Base-by-base conservation (phyloP, 35 echinoderm and acorn worm species). In the Heliocidaris erythrogramma region DNA sequence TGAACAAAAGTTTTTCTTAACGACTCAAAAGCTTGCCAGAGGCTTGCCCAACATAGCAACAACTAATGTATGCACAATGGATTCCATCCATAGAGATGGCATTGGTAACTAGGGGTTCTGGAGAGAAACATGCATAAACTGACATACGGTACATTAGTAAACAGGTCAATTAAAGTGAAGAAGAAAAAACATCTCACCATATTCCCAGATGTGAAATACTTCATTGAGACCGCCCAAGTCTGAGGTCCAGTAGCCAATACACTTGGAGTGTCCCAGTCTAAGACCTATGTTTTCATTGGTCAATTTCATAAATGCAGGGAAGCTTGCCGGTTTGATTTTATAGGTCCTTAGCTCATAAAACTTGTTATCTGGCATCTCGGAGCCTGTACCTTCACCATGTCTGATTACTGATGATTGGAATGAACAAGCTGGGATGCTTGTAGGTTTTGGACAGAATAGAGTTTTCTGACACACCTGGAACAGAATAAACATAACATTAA, bases 141-240 rank as follows among this genome's bases (percentile, higher is more conserved):
- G n/a, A n/a, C n/a, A n/a, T n/a, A n/a, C n/a, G n/a, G n/a, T n/a
- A n/a, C n/a, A n/a, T n/a, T n/a, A n/a, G n/a, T n/a, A n/a, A n/a
- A n/a, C n/a, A n/a, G n/a, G n/a, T n/a, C n/a, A n/a, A 42, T 42
- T 42, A 42, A 42, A 42, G 0, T 42, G 35, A 42, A 42, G 35
- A 42, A 42, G 35, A 42, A 42, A 42, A 27, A 32, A 88, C 4
- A 50, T 52, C 90, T 94, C 86, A 99, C 98, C 98, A 97, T 97
- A 99, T 96, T 99, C 96, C 98, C 98, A 99, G 17, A 99, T 89
- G 47, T 99, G 98, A 7, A 96, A 93, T 17, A 96, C 95, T 94
- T 99, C 96, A 95, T 97, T 96, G 9, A 97, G 88, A 31, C 97
- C 96, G 13, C 98, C 98, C 2, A 99, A 61, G 18, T 99, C 98